Evolutionary conservation across 1,140 invertebrate species (phyloP).

Genomic region (Oppia nitens): DNA sequence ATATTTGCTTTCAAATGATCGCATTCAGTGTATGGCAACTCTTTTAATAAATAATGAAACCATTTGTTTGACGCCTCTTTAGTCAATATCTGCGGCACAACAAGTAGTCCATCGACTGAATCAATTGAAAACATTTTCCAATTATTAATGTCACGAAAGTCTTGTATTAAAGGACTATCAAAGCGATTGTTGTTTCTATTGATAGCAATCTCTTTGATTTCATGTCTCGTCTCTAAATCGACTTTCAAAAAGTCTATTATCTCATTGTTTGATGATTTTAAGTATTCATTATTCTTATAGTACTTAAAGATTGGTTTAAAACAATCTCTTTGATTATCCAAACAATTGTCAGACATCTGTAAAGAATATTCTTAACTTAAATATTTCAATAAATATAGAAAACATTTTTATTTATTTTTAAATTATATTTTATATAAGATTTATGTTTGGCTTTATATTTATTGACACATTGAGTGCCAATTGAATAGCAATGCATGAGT

Average conservation of each 20-base stretch:
- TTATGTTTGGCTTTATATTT: neutral
- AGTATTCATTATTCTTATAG: constrained; percentile 24
- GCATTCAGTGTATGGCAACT: constrained; percentile 50
- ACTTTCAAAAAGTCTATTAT: neutral
- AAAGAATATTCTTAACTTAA: too few relatives aligned
- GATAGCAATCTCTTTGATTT: too few relatives aligned
- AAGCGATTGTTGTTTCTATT: too few relatives aligned
- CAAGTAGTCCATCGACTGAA: constrained; percentile 23
- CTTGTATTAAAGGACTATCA: constrained; percentile 1
- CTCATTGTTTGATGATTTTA: neutral
- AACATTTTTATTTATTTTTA: too few relatives aligned
- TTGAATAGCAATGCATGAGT: too few relatives aligned
- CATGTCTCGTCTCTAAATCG: constrained; percentile 22
- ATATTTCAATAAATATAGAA: too few relatives aligned
- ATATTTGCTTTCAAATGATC: constrained; percentile 49
- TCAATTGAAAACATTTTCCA: constrained; percentile 27
- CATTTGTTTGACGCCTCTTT: constrained; percentile 55
- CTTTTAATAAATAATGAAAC: constrained; percentile 54
- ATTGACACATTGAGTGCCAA: neutral
- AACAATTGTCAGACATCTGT: too few relatives aligned
- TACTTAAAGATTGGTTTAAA: constrained; percentile 28
- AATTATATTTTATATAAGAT: neutral
- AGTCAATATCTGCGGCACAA: constrained; percentile 70
- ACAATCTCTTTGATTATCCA: constrained; percentile 16
- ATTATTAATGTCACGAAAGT: neutral